These are phyloP conservation scores for Torymus aiolomorphi DNA, from an alignment of 2,888 invertebrate species.

Conservation along the genomic window DNA sequence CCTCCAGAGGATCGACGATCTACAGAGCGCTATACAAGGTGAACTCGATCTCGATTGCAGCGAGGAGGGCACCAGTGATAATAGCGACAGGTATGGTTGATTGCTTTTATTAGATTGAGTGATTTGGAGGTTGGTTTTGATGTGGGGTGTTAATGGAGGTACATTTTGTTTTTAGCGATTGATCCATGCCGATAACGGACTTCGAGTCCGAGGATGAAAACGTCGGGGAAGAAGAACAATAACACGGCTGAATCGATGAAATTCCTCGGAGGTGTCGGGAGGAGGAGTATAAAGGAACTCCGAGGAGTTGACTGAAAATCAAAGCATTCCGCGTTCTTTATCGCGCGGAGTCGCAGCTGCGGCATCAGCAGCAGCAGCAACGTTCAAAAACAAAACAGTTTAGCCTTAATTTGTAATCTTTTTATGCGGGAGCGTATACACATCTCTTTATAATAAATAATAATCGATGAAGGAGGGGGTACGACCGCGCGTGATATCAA, in stretches of 20 bases:
- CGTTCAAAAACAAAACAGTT: constrained; percentile 42
- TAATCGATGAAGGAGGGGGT: constrained; percentile 25
- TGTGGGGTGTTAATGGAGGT: too few species aligned
- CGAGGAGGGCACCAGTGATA: constrained; percentile 76
- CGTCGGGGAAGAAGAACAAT: constrained; percentile 52
- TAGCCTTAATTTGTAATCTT: constrained; percentile 55
- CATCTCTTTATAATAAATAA: constrained; percentile 41
- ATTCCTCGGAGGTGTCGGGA: constrained; percentile 31
- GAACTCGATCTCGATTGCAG: constrained; percentile 84
- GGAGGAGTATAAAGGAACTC: constrained; percentile 39
- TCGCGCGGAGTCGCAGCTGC: constrained; percentile 19
- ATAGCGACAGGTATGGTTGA: constrained; percentile 80
- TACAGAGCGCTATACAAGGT: constrained; percentile 94
- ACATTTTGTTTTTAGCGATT: constrained; percentile 66
- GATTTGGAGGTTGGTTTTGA: too few species aligned
- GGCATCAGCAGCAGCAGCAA: constrained; percentile 1
- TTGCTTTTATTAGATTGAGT: too few species aligned
- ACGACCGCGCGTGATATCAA: constrained; percentile 18
- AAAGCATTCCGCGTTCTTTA: constrained; percentile 45
- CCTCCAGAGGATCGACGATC: constrained; percentile 90
- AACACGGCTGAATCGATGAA: constrained; percentile 48
- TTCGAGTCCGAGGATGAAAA: constrained; percentile 66
- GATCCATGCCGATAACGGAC: constrained; percentile 70
- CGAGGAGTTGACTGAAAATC: constrained; percentile 57
- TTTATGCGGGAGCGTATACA: constrained; percentile 48